Evolutionary conservation across 2,113 vertebrate species (phyloP), one percentile per base, ranked within the genome.

Genomic region (Semicossyphus pulcher): DNA sequence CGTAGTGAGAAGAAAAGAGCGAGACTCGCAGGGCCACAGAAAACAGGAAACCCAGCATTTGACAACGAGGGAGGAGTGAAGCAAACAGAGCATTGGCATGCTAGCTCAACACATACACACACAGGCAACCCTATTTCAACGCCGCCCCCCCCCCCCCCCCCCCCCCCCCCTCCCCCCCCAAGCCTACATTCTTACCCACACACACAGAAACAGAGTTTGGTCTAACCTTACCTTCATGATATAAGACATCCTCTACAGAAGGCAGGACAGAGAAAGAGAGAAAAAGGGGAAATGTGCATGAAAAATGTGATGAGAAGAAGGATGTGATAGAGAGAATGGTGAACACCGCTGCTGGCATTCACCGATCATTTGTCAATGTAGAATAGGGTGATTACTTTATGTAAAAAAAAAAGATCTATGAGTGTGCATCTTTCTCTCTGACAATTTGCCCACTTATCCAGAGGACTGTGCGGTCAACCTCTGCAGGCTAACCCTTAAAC

Each of bases 201-300:
- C 83, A 91, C 23, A 76, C 0, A 89, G 42, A 80, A 52, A 85
- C 65, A 87, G 23, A 69, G 34, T 65, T 57, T 67, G 72, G 63
- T 93, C 95, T 95, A 96, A 93, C 94, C 97, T 99, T 99, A 99
- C 97, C 98, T 99, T 99, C 93, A 97, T 95, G 94, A 99, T 97
- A 98, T 97, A 99, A 97, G 98, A 99, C 95, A 99, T 98, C 97
- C 98, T 98, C 98, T 99, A 97, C 89, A 96, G 90, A 92, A 88
- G 94, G 93, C 93, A 95, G 95, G 93, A 94, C 93, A 94, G 93
- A 95, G 95, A 95, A 94, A 96, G 92, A 96, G 93, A 95, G 92
- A 96, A 93, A 93, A 81, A 92, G 93, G 94, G 94, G 85, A 90
- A 80, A 95, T 92, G 93, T 94, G 91, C 84, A 91, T 98, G 93